These are phyloP conservation scores for Malurus leucopterus DNA, from an alignment of 2,797 vertebrate genomes.

Conservation along the genomic window DNA sequence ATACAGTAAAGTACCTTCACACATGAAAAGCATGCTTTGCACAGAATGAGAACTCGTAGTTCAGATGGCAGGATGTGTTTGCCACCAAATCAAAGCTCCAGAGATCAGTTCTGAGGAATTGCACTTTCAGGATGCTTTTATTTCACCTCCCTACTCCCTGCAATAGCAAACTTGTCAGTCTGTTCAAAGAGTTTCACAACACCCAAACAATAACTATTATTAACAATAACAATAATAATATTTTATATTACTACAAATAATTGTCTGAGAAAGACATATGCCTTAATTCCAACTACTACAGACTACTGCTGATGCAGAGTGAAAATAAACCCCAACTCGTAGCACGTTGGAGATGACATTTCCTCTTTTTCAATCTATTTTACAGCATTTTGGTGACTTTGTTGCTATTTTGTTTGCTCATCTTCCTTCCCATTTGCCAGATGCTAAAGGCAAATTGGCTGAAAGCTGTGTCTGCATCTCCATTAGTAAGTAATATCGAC, in stretches of 20 bases:
- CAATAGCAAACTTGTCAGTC: neutral
- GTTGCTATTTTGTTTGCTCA: neutral
- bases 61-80: neutral
- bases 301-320: neutral
- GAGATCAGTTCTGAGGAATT: conserved; percentile 6
- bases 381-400: conserved; percentile 21
- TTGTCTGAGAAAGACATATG: neutral
- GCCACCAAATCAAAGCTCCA: conserved; percentile 8
- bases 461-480: neutral
- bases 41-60: neutral
- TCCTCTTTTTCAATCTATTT: conserved; percentile 24
- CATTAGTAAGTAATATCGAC: neutral
- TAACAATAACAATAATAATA: neutral
- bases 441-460: conserved; percentile 18
- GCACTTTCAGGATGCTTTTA: neutral
- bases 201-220: conserved; percentile 1
- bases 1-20: neutral
- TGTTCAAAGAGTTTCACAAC: conserved; percentile 19
- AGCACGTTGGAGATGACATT: neutral
- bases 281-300: neutral
- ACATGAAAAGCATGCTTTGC: neutral
- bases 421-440: conserved; percentile 24
- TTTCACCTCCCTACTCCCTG: fast-evolving
- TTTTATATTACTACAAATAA: neutral
- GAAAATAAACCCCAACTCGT: neutral